Base-by-base conservation (phyloP, 1,140 invertebrate species). In the Drosophila erecta region DNA sequence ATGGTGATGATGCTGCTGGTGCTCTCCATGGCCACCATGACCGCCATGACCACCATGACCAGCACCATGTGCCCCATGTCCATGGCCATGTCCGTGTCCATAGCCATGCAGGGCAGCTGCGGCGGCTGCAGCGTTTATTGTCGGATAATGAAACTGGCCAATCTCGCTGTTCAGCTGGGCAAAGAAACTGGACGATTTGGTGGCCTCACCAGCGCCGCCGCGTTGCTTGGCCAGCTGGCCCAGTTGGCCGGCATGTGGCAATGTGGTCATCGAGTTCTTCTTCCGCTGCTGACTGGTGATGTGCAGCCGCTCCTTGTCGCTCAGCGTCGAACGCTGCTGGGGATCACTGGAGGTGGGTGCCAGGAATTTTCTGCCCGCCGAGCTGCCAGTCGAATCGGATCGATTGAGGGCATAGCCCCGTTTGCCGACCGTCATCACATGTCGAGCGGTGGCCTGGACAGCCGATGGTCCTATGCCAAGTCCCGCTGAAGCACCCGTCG, bases 311-410 rank as follows among this genome's bases (percentile, higher is more conserved):
- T 92, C 91, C 91, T 97, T 97, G 53, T 96, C 96, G 10, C 95
- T 94, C 7, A 91, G 49, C 22, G 90, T 91, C 0, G 81, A 79
- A 40, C 96, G 93, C 22, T 95, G 94, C 51, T 96, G 95, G 22
- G 96, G 96, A 93, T 98, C 97, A 44, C 97, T 98, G 43, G 98
- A 92, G 0, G 97, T 97, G 22, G 97, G 97, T 14, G 97, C 96
- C 61, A 98, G 93, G 92, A 96, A 98, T 84, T 98, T 98, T 60
- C 97, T 94, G 0, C 96, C 96, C 3, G 96, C 95, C 60, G 93
- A 94, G 90, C 96, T 97, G 35, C 96, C 96, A 40, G 97, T 96
- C 64, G 96, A 97, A 85, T 96, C 96, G 2, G 96, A 96, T 70
- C 95, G 89, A 69, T 91, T 93, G 14, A 95, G 93, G 15, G 76